phyloP scores from a whole-genome alignment of 2,113 vertebrate species.

The Scortum barcoo region DNA sequence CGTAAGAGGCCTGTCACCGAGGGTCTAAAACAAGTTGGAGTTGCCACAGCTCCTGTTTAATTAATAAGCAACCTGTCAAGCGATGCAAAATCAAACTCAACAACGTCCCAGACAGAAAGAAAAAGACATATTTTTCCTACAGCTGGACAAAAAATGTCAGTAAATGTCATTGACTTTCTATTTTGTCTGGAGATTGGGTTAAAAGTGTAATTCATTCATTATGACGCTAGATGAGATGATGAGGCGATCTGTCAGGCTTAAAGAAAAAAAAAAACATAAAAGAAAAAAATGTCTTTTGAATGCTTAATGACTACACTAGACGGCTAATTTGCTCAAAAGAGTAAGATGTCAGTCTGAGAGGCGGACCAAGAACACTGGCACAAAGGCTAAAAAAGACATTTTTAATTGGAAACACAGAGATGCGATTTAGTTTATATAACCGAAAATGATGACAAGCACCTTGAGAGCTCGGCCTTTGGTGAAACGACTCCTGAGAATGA shows the following conservation, averaged over 20 bases:
- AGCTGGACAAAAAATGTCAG: background rate
- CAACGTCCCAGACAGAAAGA: background rate
- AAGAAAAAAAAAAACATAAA: background rate
- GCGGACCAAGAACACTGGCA: background rate
- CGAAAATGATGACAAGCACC: background rate
- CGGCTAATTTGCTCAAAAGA: slow-evolving; percentile 8
- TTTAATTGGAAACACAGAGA: slow-evolving; percentile 12
- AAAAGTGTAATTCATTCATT: background rate
- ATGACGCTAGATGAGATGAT: background rate
- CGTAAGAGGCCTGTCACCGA: background rate
- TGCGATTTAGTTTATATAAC: background rate
- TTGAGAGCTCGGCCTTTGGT: background rate
- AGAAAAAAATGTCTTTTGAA: background rate
- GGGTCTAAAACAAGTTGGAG: background rate
- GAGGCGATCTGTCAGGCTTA: background rate
- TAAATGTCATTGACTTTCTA: background rate
- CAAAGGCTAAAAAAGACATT: slow-evolving; percentile 21
- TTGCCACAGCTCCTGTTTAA: background rate
- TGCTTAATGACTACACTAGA: background rate
- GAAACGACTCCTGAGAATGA: background rate
- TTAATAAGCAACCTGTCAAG: slow-evolving; percentile 30
- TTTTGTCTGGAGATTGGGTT: background rate
- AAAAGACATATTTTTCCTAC: no score
- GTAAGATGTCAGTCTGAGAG: background rate
- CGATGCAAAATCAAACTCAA: background rate